Evolutionary conservation across 1,140 invertebrate species (phyloP), one percentile per base, ranked within the genome.

Genomic region (Zaprionus kolodkinae): DNA sequence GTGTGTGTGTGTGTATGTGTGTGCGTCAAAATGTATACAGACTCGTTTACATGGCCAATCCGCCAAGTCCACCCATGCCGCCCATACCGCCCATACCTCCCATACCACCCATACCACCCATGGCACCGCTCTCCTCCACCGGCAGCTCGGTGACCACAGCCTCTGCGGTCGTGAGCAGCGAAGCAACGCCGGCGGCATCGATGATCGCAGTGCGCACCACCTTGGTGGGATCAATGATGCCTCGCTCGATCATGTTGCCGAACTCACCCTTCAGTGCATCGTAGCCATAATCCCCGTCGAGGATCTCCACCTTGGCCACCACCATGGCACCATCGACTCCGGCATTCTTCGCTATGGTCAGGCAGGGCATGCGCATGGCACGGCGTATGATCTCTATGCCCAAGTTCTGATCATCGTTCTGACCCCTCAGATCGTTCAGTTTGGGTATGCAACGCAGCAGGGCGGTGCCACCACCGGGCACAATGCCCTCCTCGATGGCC

Each of bases 221-320:
- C 93, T 99, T 99, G 3, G 99, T 99, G 9, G 99, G 99, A 93
- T 99, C 99, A 92, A 99, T 99, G 83, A 99, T 99, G 75, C 99
- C 99, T 82, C 96, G 96, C 83, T 99, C 96, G 83, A 99, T 97
- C 96, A 99, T 97, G 92, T 99, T 97, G 1, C 98, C 97, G 93
- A 97, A 99, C 93, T 98, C 96, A 90, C 97, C 96, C 76, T 97
- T 98, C 17, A 99, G 87, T 0, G 99, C 99, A 94, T 99, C 98
- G 93, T 99, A 99, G 55, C 99, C 99, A 83, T 96, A 95, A 78
- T 97, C 95, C 0, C 95, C 95, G 36, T 94, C 93, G 17, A 95
- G 93, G 68, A 97, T 95, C 86, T 96, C 95, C 1, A 97, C 96
- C 94, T 99, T 99, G 27, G 97, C 97, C n/a, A 99, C 98, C 30